Base-by-base conservation (phyloP, 2,113 vertebrate genomes). In the Hemibagrus wyckioides region DNA sequence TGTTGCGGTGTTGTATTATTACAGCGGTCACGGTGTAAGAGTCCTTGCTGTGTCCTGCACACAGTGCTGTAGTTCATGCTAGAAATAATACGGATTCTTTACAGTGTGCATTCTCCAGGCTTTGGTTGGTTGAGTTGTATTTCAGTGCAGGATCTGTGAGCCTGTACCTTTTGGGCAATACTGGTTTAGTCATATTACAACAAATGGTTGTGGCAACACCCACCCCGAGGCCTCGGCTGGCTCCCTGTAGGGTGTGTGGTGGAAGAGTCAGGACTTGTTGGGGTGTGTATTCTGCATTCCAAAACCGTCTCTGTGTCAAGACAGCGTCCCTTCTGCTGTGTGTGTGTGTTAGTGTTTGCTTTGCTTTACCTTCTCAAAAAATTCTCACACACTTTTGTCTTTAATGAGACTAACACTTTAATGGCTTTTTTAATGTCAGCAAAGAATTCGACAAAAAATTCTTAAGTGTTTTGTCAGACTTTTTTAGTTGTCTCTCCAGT, bases 101-200 rank as follows among this genome's bases (percentile, higher is more conserved):
- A 1, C 4, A 25, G 36, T 3, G 6, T 67, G 17, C 6, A 2
- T 33, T 33, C 65, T 36, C 33, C 5, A 36, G 30, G 19, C 14
- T 23, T 19, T n/a, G 19, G 17, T 4, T 14, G 41, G 15, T 25
- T 79, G 41, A 36, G 19, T n/a, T 73, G 7, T 28, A 14, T 48
- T 82, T 19, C 19, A 7, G 7, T 54, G 85, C 59, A 61, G 63
- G 8, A 48, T n/a, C 8, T 57, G 63, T 10, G 7, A 30, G 30
- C 30, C 86, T 83, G 67, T n/a, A 82, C 57, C 81, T 76, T 87
- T 83, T 71, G 67, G 54, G 21, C 15, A 82, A 65, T 28, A 23
- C 80, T n/a, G 57, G 28, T 67, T 87, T 83, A 84, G 81, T 87
- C 81, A 54, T 67, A 65, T 84, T 84, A 87, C 81, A 83, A n/a